These are phyloP conservation scores for Limnephilus rhombicus DNA, from an alignment of 2,888 invertebrate genomes.

Conservation along the genomic window DNA sequence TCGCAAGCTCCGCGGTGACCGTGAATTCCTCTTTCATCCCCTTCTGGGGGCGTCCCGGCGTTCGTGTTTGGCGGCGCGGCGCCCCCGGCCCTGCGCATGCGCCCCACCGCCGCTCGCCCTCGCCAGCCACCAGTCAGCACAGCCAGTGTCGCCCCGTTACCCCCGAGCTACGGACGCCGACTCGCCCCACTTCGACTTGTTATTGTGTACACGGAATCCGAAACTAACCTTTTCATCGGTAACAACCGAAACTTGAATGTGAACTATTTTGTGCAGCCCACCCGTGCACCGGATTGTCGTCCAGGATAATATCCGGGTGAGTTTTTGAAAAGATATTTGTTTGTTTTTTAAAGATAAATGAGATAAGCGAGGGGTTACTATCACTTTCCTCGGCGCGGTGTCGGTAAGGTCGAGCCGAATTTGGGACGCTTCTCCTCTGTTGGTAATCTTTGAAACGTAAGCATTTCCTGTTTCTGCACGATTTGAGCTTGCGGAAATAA, in stretches of 20 bases:
- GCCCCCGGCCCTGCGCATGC: constrained; percentile 18
- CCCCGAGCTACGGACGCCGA: neutral
- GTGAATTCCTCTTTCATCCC: neutral
- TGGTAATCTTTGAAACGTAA: constrained; percentile 8
- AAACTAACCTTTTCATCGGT: neutral
- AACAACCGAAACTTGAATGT: neutral
- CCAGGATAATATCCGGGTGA: neutral
- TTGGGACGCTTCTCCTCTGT: constrained; percentile 11
- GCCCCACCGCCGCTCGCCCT: neutral
- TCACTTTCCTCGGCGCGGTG: neutral
- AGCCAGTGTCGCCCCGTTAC: constrained; percentile 11
- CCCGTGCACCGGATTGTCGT: neutral
- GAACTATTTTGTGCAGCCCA: neutral
- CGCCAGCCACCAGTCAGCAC: neutral
- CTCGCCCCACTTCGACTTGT: neutral
- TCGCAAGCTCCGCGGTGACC: constrained; percentile 16
- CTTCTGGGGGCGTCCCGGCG: constrained; percentile 18
- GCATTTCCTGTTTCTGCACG: neutral
- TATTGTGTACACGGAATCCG: neutral
- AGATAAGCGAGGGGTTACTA: neutral
- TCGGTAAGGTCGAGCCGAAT: constrained; percentile 11
- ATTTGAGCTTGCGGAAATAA: neutral
- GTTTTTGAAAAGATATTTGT: neutral
- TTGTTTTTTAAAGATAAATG: neutral
- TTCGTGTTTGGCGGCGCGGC: neutral